Evolutionary conservation across 2,113 vertebrate genomes (phyloP), one percentile per base, ranked within the genome.

Genomic region (Phylloscopus whistleri): DNA sequence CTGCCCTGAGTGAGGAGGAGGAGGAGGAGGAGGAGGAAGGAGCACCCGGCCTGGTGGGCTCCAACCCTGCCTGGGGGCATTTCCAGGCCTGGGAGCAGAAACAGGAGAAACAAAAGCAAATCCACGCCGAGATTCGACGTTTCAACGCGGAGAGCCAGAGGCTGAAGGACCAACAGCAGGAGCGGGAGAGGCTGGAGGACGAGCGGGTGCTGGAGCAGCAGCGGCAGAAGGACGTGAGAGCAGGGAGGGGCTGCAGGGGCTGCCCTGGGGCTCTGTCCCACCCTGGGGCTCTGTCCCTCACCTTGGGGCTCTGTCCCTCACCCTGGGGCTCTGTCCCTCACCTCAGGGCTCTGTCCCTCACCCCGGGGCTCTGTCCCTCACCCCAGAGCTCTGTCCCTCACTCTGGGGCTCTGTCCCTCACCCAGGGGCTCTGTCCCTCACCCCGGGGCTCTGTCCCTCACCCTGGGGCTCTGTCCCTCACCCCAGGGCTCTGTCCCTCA

Each of bases 61-160:
- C 30, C 53, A 58, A 6, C 11, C 7, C 28, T 33, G 43, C 0
- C n/a, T n/a, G n/a, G 0, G 14, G 41, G 28, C 9, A 10, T 82
- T 49, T 59, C 43, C 64, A 81, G 78, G 64, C 64, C 35, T 69
- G 79, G 79, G 35, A 82, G 53, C 14, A 59, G 64, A 82, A 69
- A 49, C 28, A 49, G 53, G 53, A 49, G 43, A 4, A 0, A 27
- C n/a, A 1, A 7, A 81, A 1, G n/a, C n/a, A 68, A 69, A 69
- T 81, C 35, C 1, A 1, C 9, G 78, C 22, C 0, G 78, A 81
- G 0, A 49, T 81, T 49, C 1, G 10, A 6, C n/a, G 0, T n/a
- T 81, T 10, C 28, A 81, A 81, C 0, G 0, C 0, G 11, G 78
- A 69, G 9, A 69, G 13, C n/a, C 64, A 58, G 64, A 12, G n/a